Percentiles rank a stretch among this genome's conserved stretches.
Conservation (phyloP, 2,113 vertebrate species). For the Thinocorus orbignyianus region DNA sequence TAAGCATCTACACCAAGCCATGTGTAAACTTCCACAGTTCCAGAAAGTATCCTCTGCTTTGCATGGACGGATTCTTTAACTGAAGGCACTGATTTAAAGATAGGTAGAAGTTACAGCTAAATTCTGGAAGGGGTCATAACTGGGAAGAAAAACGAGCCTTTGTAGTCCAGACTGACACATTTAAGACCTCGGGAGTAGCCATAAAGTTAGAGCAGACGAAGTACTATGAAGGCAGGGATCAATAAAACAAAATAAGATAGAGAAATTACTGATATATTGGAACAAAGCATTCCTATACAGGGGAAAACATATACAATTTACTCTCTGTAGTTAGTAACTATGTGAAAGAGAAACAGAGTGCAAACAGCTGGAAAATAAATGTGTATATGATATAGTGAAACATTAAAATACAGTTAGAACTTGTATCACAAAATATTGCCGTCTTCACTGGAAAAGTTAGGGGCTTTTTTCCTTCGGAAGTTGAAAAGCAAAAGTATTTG, state of each 20-base stretch:
- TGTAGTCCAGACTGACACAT: not conserved
- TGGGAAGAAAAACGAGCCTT: not conserved
- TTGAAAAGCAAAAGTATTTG: not conserved
- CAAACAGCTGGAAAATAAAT: not conserved
- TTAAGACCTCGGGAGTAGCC: not conserved
- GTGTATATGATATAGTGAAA: not conserved
- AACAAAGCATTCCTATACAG: not conserved
- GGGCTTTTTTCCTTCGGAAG: not conserved
- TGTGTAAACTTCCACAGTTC: not conserved
- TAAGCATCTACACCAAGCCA: not conserved
- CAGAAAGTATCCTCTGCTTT: not conserved
- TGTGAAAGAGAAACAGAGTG: not conserved
- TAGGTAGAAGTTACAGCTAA: not conserved
- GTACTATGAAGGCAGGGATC: not conserved
- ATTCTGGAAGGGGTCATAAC: not conserved
- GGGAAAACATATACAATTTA: not conserved
- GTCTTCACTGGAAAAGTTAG: not conserved
- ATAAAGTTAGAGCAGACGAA: not conserved
- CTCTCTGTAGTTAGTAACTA: not conserved
- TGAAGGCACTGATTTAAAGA: not conserved
- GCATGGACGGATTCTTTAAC: not conserved
- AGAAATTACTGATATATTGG: not conserved
- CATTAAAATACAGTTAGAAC: not conserved
- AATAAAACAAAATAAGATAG: not conserved
- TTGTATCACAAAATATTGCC: not conserved